These are phyloP conservation scores for Stegophylla sp. DNA, from an alignment of 2,888 invertebrate species.

Conservation along the genomic window DNA sequence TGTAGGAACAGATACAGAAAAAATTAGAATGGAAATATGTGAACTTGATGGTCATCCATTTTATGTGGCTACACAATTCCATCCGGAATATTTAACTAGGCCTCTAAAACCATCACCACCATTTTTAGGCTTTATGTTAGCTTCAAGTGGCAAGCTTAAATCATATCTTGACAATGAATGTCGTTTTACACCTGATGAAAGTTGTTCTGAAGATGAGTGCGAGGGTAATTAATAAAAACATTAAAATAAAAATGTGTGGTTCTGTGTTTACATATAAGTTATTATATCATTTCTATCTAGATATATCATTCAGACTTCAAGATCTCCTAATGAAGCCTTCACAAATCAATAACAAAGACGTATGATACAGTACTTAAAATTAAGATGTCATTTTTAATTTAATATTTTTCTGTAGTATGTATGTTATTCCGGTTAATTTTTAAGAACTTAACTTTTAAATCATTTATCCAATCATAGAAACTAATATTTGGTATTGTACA, in stretches of 20 bases:
- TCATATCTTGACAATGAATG: conserved; percentile 68
- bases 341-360: background rate
- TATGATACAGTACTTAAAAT: background rate
- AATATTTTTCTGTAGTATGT: background rate
- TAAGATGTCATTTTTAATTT: too few species aligned
- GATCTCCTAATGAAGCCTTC: background rate
- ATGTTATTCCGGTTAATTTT: background rate
- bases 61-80: conserved; percentile 95
- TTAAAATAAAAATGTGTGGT: background rate
- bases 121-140: conserved; percentile 91
- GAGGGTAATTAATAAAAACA: conserved; percentile 18
- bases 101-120: conserved; percentile 93
- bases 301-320: conserved; percentile 43
- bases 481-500: background rate
- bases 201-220: conserved; percentile 45
- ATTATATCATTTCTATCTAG: conserved; percentile 13
- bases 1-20: conserved; percentile 84
- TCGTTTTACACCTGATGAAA: conserved; percentile 48
- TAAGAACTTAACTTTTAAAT: background rate
- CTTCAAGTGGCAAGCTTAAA: conserved; percentile 82
- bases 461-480: background rate
- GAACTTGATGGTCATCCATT: conserved; percentile 87
- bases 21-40: conserved; percentile 93
- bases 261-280: background rate
- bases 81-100: conserved; percentile 95